phyloP scores from a whole-genome alignment of 2,797 vertebrate species.

The Phrynocephalus forsythii region DNA sequence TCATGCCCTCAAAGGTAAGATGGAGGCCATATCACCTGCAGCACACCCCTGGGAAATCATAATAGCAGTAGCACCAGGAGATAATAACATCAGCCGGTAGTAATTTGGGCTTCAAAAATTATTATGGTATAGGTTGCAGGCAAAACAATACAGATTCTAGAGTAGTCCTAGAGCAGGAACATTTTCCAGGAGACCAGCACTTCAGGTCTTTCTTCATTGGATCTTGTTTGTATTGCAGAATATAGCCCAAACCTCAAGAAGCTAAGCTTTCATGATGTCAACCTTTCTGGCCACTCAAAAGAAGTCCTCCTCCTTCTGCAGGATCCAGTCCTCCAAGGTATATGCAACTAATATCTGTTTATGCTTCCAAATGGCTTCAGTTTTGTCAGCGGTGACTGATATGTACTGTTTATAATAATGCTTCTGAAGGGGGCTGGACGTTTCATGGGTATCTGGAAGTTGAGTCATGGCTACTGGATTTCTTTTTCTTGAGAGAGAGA shows the following conservation, averaged over 20 bases:
- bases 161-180: neutral
- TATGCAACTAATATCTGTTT: neutral
- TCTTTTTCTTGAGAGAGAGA: too few relatives aligned
- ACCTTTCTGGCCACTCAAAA: slow-evolving; percentile 85
- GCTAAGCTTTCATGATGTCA: slow-evolving; percentile 87
- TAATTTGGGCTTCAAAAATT: neutral
- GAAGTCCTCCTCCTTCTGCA: slow-evolving; percentile 87
- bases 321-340: slow-evolving; percentile 86
- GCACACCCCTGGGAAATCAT: neutral
- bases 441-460: neutral
- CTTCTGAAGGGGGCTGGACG: neutral
- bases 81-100: neutral
- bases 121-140: neutral
- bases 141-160: neutral
- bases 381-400: slow-evolving; percentile 11
- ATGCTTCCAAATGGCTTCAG: neutral
- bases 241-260: slow-evolving; percentile 80
- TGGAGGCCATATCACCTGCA: neutral
- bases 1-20: slow-evolving; percentile 83
- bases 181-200: neutral
- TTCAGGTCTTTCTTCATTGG: neutral
- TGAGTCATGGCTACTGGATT: neutral
- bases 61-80: neutral
- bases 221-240: slow-evolving; percentile 75
- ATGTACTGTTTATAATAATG: neutral